phyloP scores from a whole-genome alignment of 2,888 invertebrate species.

The Plemyria rubiginata region DNA sequence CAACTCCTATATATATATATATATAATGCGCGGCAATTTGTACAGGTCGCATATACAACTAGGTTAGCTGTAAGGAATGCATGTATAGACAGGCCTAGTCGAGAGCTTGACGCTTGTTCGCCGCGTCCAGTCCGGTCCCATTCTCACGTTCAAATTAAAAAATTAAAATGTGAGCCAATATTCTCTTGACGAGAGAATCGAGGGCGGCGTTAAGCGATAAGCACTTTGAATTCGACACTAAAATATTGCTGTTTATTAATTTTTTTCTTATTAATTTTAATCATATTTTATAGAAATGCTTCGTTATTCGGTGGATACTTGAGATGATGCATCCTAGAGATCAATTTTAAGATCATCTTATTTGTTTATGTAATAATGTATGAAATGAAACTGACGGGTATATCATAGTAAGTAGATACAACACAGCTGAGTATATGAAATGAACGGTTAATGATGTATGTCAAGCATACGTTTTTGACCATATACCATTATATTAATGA shows the following conservation, averaged over 20 bases:
- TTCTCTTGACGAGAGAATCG: not conserved
- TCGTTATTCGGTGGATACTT: slow-evolving; percentile 23
- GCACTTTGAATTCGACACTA: slow-evolving; percentile 12
- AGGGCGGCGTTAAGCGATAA: slow-evolving; percentile 1
- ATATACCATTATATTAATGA: slow-evolving; percentile 3
- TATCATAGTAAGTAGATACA: slow-evolving; percentile 2
- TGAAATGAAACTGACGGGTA: slow-evolving; percentile 20
- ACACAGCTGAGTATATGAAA: slow-evolving; percentile 7
- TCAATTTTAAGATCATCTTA: not conserved
- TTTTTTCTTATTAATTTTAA: slow-evolving; percentile 31
- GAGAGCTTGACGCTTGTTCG: slow-evolving; percentile 1
- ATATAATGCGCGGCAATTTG: slow-evolving; percentile 11
- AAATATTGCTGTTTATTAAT: slow-evolving; percentile 35
- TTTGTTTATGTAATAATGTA: slow-evolving; percentile 19
- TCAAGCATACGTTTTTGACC: slow-evolving; percentile 14
- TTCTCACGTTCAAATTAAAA: too few species aligned
- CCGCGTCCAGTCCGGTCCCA: not conserved
- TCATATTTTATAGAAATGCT: slow-evolving; percentile 30
- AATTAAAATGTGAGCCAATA: not conserved
- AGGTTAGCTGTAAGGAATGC: slow-evolving; percentile 30
- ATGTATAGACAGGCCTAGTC: slow-evolving; percentile 26
- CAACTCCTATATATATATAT: not conserved
- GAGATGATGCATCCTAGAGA: slow-evolving; percentile 1
- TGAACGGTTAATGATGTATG: slow-evolving; percentile 2
- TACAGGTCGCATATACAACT: slow-evolving; percentile 31